Percentiles rank a stretch among this genome's conserved stretches.
These are phyloP conservation scores for Mongoloraphidia duomilia DNA, from an alignment of 2,888 invertebrate genomes.

Conservation along the genomic window DNA sequence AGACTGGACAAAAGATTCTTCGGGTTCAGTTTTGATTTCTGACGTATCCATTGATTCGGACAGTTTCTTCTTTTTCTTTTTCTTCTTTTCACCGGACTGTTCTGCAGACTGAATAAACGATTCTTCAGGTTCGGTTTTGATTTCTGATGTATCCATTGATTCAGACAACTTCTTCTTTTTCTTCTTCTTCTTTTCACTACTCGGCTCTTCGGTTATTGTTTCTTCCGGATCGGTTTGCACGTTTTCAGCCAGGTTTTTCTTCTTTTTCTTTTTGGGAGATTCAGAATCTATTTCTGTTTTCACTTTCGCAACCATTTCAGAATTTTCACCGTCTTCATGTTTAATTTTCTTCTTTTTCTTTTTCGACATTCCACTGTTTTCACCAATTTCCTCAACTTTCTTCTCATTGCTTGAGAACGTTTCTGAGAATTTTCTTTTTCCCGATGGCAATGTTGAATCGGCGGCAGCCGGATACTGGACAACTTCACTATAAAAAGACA, in stretches of 20 bases:
- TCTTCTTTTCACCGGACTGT: slow-evolving; percentile 34
- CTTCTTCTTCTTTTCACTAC: slow-evolving; percentile 38
- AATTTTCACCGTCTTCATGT: slow-evolving; percentile 18
- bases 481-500: slow-evolving; percentile 47
- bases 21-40: slow-evolving; percentile 12
- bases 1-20: slow-evolving; percentile 22
- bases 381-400: slow-evolving; percentile 15
- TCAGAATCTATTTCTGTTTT: slow-evolving; percentile 13
- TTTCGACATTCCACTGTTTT: slow-evolving; percentile 18
- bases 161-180: slow-evolving; percentile 37
- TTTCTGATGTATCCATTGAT: slow-evolving; percentile 17
- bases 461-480: slow-evolving; percentile 62
- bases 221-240: slow-evolving; percentile 16
- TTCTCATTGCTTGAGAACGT: slow-evolving; percentile 23
- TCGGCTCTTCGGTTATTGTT: slow-evolving; percentile 17
- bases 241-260: slow-evolving; percentile 17
- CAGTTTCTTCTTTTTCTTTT: slow-evolving; percentile 40
- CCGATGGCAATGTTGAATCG: slow-evolving; percentile 63
- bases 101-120: slow-evolving; percentile 6
- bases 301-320: slow-evolving; percentile 14
- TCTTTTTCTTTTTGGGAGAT: slow-evolving; percentile 26
- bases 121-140: neutral
- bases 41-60: slow-evolving; percentile 22
- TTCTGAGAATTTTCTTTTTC: slow-evolving; percentile 44
- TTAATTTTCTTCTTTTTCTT: slow-evolving; percentile 25